Evolutionary conservation across 2,797 vertebrate genomes (phyloP), one percentile per base, ranked within the genome.

Genomic region (Pygocentrus nattereri): DNA sequence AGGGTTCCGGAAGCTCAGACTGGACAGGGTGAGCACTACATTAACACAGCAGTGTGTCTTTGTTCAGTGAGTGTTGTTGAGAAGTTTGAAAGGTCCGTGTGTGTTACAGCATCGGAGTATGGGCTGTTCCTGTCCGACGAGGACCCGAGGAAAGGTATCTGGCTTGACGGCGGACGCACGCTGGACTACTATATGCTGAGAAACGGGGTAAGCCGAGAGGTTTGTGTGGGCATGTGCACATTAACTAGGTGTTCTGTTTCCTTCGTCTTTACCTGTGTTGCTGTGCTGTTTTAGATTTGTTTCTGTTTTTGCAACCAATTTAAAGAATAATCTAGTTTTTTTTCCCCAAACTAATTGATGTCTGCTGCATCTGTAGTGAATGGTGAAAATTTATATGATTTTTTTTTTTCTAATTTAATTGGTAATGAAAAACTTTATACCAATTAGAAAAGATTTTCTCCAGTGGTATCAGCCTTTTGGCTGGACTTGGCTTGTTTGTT

Each of bases 111-210:
- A 56, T 97, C 97, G 30, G 98, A 99, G 90, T 99, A 98, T 75
- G 98, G 98, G 41, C 93, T 99, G 67, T 99, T 99, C 91, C 92
- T 99, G 71, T 98, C 98, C 1, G 98, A 99, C 74, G 98, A 99
- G 47, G 98, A 99, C 90, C 98, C 98, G 49, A 94, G 97, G 49
- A 99, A 99, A 93, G 98, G 98, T 85, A 99, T 99, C 88, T 99
- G 98, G 98, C 92, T 99, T 74, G 98, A 99, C 87, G 96, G 97
- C 15, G 97, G 97, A 85, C 96, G 97, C 88, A 97, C 97, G 0
- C 92, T 99, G 93, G 98, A 99, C 93, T 99, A 99, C 89, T 99
- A 99, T 91, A 99, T 99, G 98, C 93, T 99, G 81, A 94, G 98
- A 85, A 99, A 98, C 74, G 98, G 98, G 95, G 98, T 99, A 96